Evolutionary conservation across 2,888 invertebrate genomes (phyloP).

Genomic region (Onthophagus sagittarius): DNA sequence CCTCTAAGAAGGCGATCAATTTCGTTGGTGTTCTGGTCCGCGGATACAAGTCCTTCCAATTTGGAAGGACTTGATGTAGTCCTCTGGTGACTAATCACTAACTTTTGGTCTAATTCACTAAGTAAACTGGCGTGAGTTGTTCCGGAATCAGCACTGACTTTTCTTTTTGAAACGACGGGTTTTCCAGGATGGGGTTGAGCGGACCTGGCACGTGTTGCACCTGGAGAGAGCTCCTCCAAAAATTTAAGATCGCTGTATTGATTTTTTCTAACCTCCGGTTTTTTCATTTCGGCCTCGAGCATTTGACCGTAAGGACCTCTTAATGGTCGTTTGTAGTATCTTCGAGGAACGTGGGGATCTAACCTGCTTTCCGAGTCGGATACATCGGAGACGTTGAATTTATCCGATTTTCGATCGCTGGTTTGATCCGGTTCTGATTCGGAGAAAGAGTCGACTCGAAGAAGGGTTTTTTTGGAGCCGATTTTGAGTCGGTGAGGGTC

Average conservation of each 20-base stretch:
- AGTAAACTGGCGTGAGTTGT: constrained; percentile 42
- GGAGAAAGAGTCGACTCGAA: constrained; percentile 64
- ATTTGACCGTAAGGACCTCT: constrained; percentile 77
- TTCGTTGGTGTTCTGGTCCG: constrained; percentile 58
- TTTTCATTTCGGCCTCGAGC: constrained; percentile 78
- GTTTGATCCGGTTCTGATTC: constrained; percentile 65
- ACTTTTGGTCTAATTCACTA: constrained; percentile 33
- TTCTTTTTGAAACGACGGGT: constrained; percentile 38
- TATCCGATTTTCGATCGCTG: constrained; percentile 54
- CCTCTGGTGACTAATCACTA: constrained; percentile 64
- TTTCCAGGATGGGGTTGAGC: constrained; percentile 50
- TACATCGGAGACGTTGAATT: constrained; percentile 57
- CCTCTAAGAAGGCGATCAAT: constrained; percentile 74
- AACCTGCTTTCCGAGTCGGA: constrained; percentile 54
- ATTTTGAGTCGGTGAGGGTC: constrained; percentile 17
- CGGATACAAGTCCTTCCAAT: constrained; percentile 56
- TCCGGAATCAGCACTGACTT: constrained; percentile 35
- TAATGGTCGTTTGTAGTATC: constrained; percentile 72
- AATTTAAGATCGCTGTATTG: constrained; percentile 57
- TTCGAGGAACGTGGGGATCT: constrained; percentile 56
- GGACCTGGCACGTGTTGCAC: constrained; percentile 34
- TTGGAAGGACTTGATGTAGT: constrained; percentile 79
- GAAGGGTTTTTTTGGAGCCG: constrained; percentile 20
- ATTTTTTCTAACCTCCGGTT: constrained; percentile 56
- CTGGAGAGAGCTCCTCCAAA: constrained; percentile 48